phyloP scores from a whole-genome alignment of 2,888 invertebrate genomes.

The Rhingia rostrata region DNA sequence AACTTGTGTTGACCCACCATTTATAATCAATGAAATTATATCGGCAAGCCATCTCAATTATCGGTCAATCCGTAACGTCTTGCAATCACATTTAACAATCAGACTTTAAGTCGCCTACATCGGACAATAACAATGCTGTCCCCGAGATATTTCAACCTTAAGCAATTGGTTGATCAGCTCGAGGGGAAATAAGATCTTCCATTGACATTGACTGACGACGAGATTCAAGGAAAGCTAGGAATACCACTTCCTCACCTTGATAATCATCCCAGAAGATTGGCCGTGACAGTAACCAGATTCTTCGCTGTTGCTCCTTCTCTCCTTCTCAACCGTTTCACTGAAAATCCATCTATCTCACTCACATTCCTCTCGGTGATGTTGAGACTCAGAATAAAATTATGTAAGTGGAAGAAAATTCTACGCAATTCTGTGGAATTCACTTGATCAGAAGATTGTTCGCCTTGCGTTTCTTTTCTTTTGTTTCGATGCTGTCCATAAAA shows the following conservation, averaged over 20 bases:
- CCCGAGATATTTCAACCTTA: neutral
- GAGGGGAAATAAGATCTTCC: conserved; percentile 38
- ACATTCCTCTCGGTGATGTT: neutral
- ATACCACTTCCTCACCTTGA: conserved; percentile 48
- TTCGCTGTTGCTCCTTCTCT: neutral
- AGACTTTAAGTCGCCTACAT: conserved; percentile 53
- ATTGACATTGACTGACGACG: conserved; percentile 49
- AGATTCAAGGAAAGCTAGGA: conserved; percentile 67
- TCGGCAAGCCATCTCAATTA: too few species aligned
- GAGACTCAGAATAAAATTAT: conserved; percentile 47
- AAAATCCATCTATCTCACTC: too few species aligned
- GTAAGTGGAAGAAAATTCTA: conserved; percentile 38
- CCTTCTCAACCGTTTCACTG: too few species aligned
- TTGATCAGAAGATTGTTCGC: conserved; percentile 18
- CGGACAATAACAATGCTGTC: neutral
- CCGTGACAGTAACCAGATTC: conserved; percentile 64
- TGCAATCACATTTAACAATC: conserved; percentile 8
- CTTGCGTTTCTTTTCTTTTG: conserved; percentile 3
- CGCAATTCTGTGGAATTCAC: conserved; percentile 31
- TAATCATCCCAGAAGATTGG: conserved; percentile 51
- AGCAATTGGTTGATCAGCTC: neutral
- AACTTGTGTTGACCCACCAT: too few species aligned
- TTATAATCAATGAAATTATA: too few species aligned
- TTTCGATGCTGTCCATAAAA: conserved; percentile 21
- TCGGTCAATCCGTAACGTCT: neutral